Conservation (phyloP, 92 coral and sea anemone species). For the Ricordea florida region DNA sequence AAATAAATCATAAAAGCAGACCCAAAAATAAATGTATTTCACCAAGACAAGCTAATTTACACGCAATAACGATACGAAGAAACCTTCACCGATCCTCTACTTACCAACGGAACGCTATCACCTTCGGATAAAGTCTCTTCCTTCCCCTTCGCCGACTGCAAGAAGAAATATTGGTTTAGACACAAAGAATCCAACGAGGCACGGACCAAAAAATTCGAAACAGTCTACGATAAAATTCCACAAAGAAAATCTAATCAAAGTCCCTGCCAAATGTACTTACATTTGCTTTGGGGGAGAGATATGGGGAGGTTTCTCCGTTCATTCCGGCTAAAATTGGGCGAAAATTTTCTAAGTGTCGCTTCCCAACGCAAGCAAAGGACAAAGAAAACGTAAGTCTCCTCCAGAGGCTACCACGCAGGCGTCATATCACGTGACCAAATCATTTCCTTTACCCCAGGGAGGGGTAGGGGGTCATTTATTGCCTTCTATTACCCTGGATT, state of each 20-base stretch:
- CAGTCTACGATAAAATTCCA: neutral
- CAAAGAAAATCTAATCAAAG: neutral
- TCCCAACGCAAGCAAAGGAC: conserved; percentile 74
- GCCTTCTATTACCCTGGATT: no score
- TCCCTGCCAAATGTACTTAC: conserved; percentile 28
- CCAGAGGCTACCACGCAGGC: conserved; percentile 89
- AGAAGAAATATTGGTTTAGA: conserved; percentile 52
- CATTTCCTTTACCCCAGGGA: no score
- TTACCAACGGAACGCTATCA: conserved; percentile 85
- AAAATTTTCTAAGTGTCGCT: conserved; percentile 97
- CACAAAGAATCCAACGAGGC: conserved; percentile 18
- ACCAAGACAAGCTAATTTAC: neutral
- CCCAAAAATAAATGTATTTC: neutral
- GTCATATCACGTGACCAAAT: conserved; percentile 74
- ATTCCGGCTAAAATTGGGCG: conserved; percentile 61
- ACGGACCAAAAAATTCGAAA: conserved; percentile 3
- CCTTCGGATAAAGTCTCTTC: conserved; percentile 58
- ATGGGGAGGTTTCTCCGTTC: conserved; percentile 81
- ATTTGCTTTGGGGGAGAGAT: conserved; percentile 36
- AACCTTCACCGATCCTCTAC: conserved; percentile 10
- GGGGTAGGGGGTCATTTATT: no score
- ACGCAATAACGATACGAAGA: neutral
- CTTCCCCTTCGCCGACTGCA: conserved; percentile 24
- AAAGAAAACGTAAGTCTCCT: conserved; percentile 85
- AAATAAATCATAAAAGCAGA: neutral